Conservation (phyloP, 2,888 invertebrate genomes). For the Melinopterus prodromus region DNA sequence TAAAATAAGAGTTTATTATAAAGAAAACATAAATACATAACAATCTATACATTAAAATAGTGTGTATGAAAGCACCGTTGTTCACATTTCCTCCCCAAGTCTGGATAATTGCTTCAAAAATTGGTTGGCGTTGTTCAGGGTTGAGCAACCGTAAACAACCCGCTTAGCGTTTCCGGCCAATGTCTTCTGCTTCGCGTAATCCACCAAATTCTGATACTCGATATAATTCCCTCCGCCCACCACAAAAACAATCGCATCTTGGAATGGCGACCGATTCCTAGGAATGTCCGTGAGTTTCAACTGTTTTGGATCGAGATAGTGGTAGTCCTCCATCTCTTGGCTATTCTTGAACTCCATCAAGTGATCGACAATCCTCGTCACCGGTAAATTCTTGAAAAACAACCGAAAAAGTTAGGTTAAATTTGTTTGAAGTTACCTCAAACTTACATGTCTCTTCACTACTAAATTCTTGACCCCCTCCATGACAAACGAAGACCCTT, state of each 20-base stretch:
- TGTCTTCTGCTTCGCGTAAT: conserved; percentile 89
- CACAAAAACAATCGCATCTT: conserved; percentile 89
- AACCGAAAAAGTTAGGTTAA: conserved; percentile 11
- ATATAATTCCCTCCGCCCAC: conserved; percentile 98
- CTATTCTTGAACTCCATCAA: conserved; percentile 83
- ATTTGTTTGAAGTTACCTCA: background rate
- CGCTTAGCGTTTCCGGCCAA: conserved; percentile 75
- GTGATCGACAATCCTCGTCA: conserved; percentile 91
- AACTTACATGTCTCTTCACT: conserved; percentile 93
- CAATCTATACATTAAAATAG: background rate
- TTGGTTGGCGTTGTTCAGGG: conserved; percentile 91
- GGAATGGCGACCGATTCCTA: conserved; percentile 75
- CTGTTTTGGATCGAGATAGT: conserved; percentile 96
- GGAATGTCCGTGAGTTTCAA: conserved; percentile 76
- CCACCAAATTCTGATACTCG: conserved; percentile 98
- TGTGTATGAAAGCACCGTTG: background rate
- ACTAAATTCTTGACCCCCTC: conserved; percentile 99
- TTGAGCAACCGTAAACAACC: conserved; percentile 95
- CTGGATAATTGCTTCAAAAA: conserved; percentile 92
- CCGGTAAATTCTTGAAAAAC: conserved; percentile 81
- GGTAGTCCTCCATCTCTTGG: conserved; percentile 85
- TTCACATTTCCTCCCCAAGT: conserved; percentile 73
- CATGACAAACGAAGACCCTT: conserved; percentile 99
- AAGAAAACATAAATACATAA: conserved; percentile 4
- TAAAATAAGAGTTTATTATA: conserved; percentile 4